These are phyloP conservation scores for Verasper variegatus DNA, from an alignment of 2,113 vertebrate genomes.

Conservation along the genomic window DNA sequence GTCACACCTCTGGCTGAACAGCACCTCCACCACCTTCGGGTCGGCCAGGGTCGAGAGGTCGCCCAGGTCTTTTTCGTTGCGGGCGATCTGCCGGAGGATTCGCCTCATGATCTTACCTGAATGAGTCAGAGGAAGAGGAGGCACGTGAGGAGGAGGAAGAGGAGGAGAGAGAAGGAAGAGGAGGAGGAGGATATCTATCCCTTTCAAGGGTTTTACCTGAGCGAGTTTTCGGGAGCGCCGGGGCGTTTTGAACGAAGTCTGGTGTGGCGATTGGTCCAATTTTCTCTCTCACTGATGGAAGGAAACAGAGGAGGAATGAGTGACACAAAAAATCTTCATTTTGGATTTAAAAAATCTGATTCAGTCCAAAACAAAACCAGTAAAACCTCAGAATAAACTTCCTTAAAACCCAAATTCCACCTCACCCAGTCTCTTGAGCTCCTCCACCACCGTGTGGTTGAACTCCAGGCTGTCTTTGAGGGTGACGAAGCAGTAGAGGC, in stretches of 20 bases:
- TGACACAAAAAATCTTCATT: too few species aligned
- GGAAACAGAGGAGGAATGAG: neutral
- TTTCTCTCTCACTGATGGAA: slow-evolving; percentile 82
- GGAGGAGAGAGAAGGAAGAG: neutral
- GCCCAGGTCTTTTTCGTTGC: slow-evolving; percentile 84
- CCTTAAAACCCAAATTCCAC: too few species aligned
- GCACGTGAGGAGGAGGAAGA: neutral
- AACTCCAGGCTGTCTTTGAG: slow-evolving; percentile 82
- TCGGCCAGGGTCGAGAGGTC: slow-evolving; percentile 86
- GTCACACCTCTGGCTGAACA: slow-evolving; percentile 83
- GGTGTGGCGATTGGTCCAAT: slow-evolving; percentile 88
- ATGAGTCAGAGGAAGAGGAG: slow-evolving; percentile 9
- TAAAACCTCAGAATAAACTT: too few species aligned
- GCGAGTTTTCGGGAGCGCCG: slow-evolving; percentile 85
- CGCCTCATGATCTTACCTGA: slow-evolving; percentile 87
- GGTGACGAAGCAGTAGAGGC: slow-evolving; percentile 86
- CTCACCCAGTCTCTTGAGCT: slow-evolving; percentile 83
- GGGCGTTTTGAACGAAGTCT: slow-evolving; percentile 87
- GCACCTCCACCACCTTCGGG: slow-evolving; percentile 83
- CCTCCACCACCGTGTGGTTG: slow-evolving; percentile 72
- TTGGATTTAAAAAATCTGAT: too few species aligned
- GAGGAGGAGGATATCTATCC: neutral
- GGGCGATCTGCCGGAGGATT: slow-evolving; percentile 83
- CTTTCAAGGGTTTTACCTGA: slow-evolving; percentile 77
- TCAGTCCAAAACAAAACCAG: too few species aligned